Base-by-base conservation (phyloP, 2,888 invertebrate genomes). In the Cryptus viduatorius region DNA sequence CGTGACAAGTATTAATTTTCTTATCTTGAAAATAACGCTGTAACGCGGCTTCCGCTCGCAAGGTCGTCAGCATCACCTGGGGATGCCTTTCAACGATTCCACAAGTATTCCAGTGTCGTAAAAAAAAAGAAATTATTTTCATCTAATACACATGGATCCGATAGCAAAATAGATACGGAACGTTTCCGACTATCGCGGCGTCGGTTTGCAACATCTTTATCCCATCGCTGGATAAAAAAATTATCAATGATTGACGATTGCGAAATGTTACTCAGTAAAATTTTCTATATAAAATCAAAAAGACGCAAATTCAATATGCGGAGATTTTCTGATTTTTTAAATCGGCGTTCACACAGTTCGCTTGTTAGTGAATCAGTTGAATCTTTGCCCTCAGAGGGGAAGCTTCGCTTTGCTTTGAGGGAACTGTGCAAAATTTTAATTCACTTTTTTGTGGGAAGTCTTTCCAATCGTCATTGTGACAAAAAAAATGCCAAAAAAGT, bases 1-100 rank as follows among this genome's bases (percentile, higher is more conserved):
- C 3, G 50, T 37, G 59, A 80, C 83, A 48, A 76, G 80, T 61
- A 80, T 84, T 72, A 77, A 77, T 84, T 80, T 77, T 80, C 76
- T 80, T 84, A 84, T 84, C 80, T 48, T 8, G 61, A 19, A 56
- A 59, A 48, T 48, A 61, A 79, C 76, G 76, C 42, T 72, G 75
- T 56, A 56, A 44, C 8, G 44, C 56, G 48, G 42, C 72, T 72
- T 82, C 42, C n/a, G 44, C 53, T 24, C 16, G 67, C 78, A 83
- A 83, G 79, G 73, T 83, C 73, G 69, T 53, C 75, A 2, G 1
- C 37, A 48, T 50, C 68, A 68, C 44, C 73, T 29, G 61, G 59
- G 37, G 37, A 37, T 68, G 65, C 10, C 72, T 79, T 65, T 72
- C 65, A 42, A 42, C 65, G 73, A 68, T 71, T 10, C 14, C 42